phyloP scores from a whole-genome alignment of 2,113 vertebrate genomes.

The Sinocyclocheilus rhinocerous region DNA sequence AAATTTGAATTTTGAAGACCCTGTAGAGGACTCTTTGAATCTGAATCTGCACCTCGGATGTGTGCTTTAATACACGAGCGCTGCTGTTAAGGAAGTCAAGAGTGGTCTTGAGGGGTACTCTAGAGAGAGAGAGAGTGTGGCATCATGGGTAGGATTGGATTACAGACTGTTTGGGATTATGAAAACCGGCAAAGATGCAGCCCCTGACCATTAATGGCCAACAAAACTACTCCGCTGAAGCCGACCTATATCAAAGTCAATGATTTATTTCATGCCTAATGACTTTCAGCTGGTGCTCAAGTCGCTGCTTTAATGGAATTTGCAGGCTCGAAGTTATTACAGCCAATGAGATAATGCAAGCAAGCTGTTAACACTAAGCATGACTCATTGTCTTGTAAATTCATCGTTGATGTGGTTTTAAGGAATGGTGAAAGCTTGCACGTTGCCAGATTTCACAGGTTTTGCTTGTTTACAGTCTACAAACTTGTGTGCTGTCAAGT shows the following conservation, averaged over 20 bases:
- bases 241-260: slow-evolving; percentile 85
- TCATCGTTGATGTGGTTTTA: slow-evolving; percentile 31
- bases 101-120: slow-evolving; percentile 21
- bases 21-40: background rate
- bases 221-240: slow-evolving; percentile 77
- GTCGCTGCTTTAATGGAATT: slow-evolving; percentile 82
- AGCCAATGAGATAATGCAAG: slow-evolving; percentile 85
- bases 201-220: slow-evolving; percentile 80
- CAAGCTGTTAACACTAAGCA: slow-evolving; percentile 72
- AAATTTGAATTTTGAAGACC: background rate
- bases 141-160: slow-evolving; percentile 37
- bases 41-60: background rate
- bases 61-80: slow-evolving; percentile 11
- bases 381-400: slow-evolving; percentile 49
- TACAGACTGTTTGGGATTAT: slow-evolving; percentile 34
- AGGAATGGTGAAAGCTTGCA: slow-evolving; percentile 14
- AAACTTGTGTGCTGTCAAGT: background rate
- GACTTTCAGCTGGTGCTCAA: slow-evolving; percentile 83
- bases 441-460: slow-evolving; percentile 19
- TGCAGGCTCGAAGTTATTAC: slow-evolving; percentile 76
- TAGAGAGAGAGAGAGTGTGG: slow-evolving; percentile 10
- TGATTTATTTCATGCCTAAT: slow-evolving; percentile 90
- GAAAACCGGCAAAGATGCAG: slow-evolving; percentile 21
- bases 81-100: slow-evolving; percentile 17
- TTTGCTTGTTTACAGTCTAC: slow-evolving; percentile 12